A percentile compares a stretch with the other conserved stretches of the same genome.
phyloP scores from a whole-genome alignment of 2,888 invertebrate genomes.

The Diaperis boleti region DNA sequence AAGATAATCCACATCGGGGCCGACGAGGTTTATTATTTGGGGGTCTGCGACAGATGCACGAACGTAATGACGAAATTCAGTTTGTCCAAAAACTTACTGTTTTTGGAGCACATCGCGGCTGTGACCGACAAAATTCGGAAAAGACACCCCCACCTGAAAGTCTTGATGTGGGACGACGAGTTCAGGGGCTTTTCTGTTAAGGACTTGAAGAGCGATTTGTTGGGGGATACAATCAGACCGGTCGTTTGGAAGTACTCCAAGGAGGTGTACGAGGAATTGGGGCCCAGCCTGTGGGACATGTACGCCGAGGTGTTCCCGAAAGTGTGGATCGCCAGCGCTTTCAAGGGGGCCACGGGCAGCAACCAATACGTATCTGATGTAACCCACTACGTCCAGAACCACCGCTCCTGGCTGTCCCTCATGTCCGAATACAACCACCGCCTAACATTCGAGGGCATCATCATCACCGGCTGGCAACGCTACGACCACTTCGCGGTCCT shows the following conservation, averaged over 20 bases:
- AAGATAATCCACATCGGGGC: conserved; percentile 80
- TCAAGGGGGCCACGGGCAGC: conserved; percentile 79
- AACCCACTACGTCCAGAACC: conserved; percentile 77
- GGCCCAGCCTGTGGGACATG: conserved; percentile 68
- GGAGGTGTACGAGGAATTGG: conserved; percentile 62
- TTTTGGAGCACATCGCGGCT: conserved; percentile 72
- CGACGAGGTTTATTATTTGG: conserved; percentile 84
- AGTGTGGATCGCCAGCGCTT: conserved; percentile 87
- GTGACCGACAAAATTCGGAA: conserved; percentile 68
- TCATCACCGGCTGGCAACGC: conserved; percentile 80
- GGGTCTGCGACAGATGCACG: conserved; percentile 73
- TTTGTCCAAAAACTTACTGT: conserved; percentile 71
- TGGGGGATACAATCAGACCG: conserved; percentile 70
- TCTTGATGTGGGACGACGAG: conserved; percentile 89
- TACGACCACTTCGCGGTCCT: conserved; percentile 76
- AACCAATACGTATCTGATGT: conserved; percentile 70
- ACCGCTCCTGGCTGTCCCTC: conserved; percentile 77
- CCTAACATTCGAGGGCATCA: conserved; percentile 73
- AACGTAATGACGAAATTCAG: conserved; percentile 58
- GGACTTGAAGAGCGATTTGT: conserved; percentile 65
- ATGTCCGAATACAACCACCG: conserved; percentile 68
- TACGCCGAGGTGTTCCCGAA: conserved; percentile 73
- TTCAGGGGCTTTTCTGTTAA: conserved; percentile 71
- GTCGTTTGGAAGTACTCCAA: conserved; percentile 80
- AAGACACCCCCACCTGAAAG: conserved; percentile 68